phyloP scores from a whole-genome alignment of 2,113 vertebrate species.

The Jaculus jaculus region DNA sequence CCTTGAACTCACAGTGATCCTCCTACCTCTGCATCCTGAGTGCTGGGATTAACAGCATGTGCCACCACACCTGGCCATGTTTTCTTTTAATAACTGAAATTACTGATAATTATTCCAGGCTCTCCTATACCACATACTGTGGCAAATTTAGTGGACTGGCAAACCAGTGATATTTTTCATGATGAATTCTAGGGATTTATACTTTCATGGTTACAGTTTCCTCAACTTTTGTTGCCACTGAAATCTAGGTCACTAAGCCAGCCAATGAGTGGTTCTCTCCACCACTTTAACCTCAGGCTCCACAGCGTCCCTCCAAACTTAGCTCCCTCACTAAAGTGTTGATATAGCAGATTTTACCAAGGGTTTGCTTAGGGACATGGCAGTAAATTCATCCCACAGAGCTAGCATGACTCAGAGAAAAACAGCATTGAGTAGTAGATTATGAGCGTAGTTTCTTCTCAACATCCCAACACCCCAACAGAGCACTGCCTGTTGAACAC shows the following conservation, averaged over 20 bases:
- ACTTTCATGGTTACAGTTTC: background rate
- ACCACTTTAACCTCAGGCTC: background rate
- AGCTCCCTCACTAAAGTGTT: background rate
- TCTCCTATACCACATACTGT: background rate
- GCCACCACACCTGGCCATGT: too few species aligned
- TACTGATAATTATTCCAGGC: background rate
- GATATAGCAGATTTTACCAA: background rate
- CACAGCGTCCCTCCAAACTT: background rate
- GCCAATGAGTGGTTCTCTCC: background rate
- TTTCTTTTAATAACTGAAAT: constrained; percentile 10
- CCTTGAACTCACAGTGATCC: too few species aligned
- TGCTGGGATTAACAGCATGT: too few species aligned
- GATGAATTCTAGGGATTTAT: background rate
- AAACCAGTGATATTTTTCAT: too few species aligned
- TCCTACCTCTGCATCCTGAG: too few species aligned
- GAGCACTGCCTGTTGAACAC: too few species aligned
- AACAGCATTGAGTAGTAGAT: background rate
- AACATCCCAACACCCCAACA: background rate
- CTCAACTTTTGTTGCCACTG: background rate
- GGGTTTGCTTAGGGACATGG: background rate
- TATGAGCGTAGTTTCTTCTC: background rate
- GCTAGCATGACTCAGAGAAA: background rate
- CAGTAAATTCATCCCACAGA: background rate
- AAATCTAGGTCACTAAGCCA: background rate
- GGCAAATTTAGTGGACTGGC: background rate